These are phyloP conservation scores for Drosophila helvetica DNA, from an alignment of 2,888 invertebrate genomes.

Conservation along the genomic window DNA sequence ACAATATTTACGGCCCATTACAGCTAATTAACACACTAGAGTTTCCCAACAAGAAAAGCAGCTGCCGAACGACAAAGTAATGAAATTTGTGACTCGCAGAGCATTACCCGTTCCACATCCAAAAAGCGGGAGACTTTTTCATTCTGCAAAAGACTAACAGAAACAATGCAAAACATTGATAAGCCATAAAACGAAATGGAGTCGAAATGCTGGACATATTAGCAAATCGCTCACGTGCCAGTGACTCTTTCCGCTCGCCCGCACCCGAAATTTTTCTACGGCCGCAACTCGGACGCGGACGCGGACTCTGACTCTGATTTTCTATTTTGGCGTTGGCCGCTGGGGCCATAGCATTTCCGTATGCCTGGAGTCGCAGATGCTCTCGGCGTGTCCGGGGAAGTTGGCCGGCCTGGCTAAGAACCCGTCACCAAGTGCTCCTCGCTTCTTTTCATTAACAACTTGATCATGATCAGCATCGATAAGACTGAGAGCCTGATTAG, in stretches of 20 bases:
- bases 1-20: slow-evolving; percentile 17
- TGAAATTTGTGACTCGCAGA: slow-evolving; percentile 5
- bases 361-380: slow-evolving; percentile 39
- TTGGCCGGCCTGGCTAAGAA: slow-evolving; percentile 43
- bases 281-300: background rate
- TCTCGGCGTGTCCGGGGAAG: slow-evolving; percentile 25
- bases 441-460: slow-evolving; percentile 69
- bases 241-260: slow-evolving; percentile 28
- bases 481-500: slow-evolving; percentile 58
- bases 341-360: slow-evolving; percentile 56
- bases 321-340: slow-evolving; percentile 23
- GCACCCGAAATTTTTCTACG: slow-evolving; percentile 34
- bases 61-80: slow-evolving; percentile 6
- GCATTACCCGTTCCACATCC: slow-evolving; percentile 18
- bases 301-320: slow-evolving; percentile 1
- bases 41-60: background rate
- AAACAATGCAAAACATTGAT: slow-evolving; percentile 34
- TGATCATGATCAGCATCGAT: slow-evolving; percentile 70
- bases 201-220: slow-evolving; percentile 45
- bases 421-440: slow-evolving; percentile 56
- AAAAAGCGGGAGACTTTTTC: background rate
- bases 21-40: background rate
- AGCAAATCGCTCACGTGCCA: slow-evolving; percentile 64
- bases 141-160: slow-evolving; percentile 20
- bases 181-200: slow-evolving; percentile 38